A percentile compares a stretch with the other conserved stretches of the same genome.
These are phyloP conservation scores for Phoxinus phoxinus DNA, from an alignment of 2,113 vertebrate genomes.

Conservation along the genomic window DNA sequence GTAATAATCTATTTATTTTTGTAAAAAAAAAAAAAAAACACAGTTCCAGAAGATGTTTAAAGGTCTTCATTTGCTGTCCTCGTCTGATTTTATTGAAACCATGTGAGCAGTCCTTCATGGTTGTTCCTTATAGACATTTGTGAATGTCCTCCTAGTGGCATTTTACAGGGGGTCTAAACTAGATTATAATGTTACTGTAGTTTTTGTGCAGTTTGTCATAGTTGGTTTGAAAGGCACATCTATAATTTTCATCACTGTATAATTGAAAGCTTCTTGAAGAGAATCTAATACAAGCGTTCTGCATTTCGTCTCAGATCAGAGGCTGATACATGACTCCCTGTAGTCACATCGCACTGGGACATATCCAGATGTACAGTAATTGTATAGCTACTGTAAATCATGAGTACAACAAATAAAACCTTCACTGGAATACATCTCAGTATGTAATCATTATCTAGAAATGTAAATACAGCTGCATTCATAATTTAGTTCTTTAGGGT, in stretches of 20 bases:
- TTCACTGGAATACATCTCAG: constrained; percentile 16
- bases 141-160: constrained; percentile 9
- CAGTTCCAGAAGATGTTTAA: constrained; percentile 45
- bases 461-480: not conserved
- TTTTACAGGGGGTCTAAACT: constrained; percentile 44
- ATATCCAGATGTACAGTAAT: constrained; percentile 28
- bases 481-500: not conserved
- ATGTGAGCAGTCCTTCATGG: constrained; percentile 45
- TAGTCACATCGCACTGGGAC: not conserved
- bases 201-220: constrained; percentile 10
- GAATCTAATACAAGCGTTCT: not conserved
- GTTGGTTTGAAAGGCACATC: constrained; percentile 19
- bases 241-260: constrained; percentile 7
- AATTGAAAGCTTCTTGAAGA: constrained; percentile 7
- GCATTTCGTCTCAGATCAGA: not conserved
- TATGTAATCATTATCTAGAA: not conserved
- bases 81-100: constrained; percentile 59
- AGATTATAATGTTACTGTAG: constrained; percentile 26
- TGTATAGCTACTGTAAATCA: constrained; percentile 30
- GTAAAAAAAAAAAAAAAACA: not conserved
- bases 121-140: constrained; percentile 13
- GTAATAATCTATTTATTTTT: constrained; percentile 15
- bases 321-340: constrained; percentile 13
- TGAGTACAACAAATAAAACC: not conserved
- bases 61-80: constrained; percentile 46